Base-by-base conservation (phyloP, 2,888 invertebrate species). In the Allacma fusca region DNA sequence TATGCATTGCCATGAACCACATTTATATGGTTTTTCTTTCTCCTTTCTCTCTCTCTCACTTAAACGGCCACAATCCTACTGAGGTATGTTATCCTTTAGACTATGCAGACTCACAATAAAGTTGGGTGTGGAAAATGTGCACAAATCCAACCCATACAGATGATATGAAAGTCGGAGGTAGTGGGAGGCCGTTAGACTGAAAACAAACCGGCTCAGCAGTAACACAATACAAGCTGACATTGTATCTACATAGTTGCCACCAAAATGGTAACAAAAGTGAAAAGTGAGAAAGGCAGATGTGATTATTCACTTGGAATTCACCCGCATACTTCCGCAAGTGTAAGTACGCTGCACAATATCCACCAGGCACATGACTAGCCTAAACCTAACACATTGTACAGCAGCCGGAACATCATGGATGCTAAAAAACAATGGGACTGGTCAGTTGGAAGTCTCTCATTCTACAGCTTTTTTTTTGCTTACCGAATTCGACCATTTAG, bases 251-350 rank as follows among this genome's bases (percentile, higher is more conserved):
- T n/a, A 19, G 1, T 65, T 29, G 24, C 28, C 13, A 13, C 4
- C 19, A 24, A 65, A 28, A 65, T 65, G 26, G 65, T 24, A 19
- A 16, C 29, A 29, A 19, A 23, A 24, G 65, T 24, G 65, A 65
- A 65, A 65, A 65, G 65, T 65, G 70, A 70, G 50, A 43, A 28
- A 50, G 70, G 70, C 44, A 70, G 44, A 70, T 70, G 70, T 70
- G 50, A 28, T 24, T 70, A 44, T 44, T 44, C 43, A 24, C 44
- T 44, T 70, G 70, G 68, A 68, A 68, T 44, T 50, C 19, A 16
- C n/a, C 50, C 50, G 16, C 50, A 34, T 4, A 34, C 34, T 34
- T 34, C 34, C 34, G 9, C 34, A 34, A 34, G 34, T 34, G 5
- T 34, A 34, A 34, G 34, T 34, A 34, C 34, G 34, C 34, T 34